Conservation (phyloP, 2,888 invertebrate genomes). For the Pediacus dermestoides region DNA sequence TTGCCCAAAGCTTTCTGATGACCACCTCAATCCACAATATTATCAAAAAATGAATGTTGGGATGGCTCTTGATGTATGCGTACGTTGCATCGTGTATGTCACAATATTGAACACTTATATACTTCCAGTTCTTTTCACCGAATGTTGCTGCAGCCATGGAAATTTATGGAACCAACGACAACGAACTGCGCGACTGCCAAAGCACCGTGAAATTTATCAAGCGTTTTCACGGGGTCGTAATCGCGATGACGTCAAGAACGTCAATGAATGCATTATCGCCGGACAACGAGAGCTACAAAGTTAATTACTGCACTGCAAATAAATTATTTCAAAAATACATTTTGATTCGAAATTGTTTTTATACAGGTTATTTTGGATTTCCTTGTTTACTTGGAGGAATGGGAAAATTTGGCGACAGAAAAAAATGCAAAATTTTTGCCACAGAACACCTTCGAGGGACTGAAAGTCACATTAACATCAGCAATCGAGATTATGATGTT, state of each 20-base stretch:
- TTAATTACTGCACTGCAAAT: too few species aligned
- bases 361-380: constrained; percentile 1
- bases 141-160: constrained; percentile 4
- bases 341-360: neutral
- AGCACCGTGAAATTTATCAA: neutral
- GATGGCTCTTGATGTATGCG: neutral
- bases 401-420: neutral
- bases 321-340: too few species aligned
- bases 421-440: constrained; percentile 1
- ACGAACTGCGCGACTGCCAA: neutral
- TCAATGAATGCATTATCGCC: neutral
- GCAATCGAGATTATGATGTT: neutral
- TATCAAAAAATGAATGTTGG: constrained; percentile 6
- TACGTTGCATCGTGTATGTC: neutral
- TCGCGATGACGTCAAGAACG: neutral
- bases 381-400: neutral
- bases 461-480: neutral
- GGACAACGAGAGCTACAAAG: constrained; percentile 1
- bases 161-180: neutral
- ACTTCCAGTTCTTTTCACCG: neutral
- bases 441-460: neutral
- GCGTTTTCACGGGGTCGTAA: neutral
- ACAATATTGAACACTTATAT: neutral
- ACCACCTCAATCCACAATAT: constrained; percentile 2
- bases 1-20: neutral